Percentiles rank a stretch among this genome's conserved stretches.
Conservation (phyloP, 92 coral and sea anemone species). For the Actinostola sp. region DNA sequence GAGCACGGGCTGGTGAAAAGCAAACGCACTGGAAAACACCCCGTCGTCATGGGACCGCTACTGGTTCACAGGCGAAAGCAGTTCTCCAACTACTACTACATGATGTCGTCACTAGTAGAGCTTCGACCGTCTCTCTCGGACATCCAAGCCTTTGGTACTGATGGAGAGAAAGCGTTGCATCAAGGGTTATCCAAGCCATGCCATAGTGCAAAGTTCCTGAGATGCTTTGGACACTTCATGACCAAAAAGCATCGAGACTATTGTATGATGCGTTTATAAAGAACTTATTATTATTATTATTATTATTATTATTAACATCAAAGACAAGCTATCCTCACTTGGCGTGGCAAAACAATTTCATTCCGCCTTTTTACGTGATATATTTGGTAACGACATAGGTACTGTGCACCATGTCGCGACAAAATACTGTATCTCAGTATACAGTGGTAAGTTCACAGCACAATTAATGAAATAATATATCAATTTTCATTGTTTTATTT, state of each 20-base stretch:
- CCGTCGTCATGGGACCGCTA: slow-evolving; percentile 47
- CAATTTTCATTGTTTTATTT: too few species aligned
- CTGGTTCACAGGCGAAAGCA: slow-evolving; percentile 41
- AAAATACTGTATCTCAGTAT: too few species aligned
- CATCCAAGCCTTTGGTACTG: slow-evolving; percentile 33
- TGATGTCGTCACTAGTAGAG: slow-evolving; percentile 48
- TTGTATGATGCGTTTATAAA: too few species aligned
- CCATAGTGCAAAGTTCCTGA: slow-evolving; percentile 28
- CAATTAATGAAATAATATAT: too few species aligned
- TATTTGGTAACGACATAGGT: slow-evolving; percentile 1
- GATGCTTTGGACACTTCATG: slow-evolving; percentile 47
- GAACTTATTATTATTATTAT: too few species aligned
- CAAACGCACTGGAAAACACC: slow-evolving; percentile 40
- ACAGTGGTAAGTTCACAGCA: too few species aligned
- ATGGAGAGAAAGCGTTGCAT: slow-evolving; percentile 42
- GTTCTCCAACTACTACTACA: slow-evolving; percentile 32
- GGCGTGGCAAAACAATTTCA: slow-evolving; percentile 23
- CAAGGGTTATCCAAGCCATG: slow-evolving; percentile 38
- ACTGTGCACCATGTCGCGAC: slow-evolving; percentile 10
- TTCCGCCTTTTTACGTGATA: slow-evolving; percentile 23
- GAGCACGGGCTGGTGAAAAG: slow-evolving; percentile 39
- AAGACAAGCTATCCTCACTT: slow-evolving; percentile 34
- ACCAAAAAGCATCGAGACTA: too few species aligned
- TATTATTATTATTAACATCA: too few species aligned
- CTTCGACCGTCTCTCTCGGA: slow-evolving; percentile 40